Percentiles rank a stretch among this genome's conserved stretches.
Conservation (phyloP, 2,113 vertebrate species). For the Microcebus murinus region DNA sequence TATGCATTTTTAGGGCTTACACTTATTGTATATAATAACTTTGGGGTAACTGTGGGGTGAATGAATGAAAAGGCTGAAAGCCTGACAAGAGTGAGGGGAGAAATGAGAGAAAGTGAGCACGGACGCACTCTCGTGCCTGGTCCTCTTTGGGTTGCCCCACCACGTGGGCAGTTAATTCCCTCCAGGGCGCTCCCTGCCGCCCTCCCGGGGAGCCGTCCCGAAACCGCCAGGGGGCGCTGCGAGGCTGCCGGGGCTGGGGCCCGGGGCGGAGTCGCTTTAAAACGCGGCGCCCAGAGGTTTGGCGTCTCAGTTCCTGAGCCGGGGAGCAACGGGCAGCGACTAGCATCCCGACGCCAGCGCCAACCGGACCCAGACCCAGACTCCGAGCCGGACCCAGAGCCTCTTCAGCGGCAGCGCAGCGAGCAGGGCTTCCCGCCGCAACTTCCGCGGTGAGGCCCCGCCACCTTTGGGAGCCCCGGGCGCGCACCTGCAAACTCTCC, state of each 20-base stretch:
- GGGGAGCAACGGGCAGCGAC: neutral
- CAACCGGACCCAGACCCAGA: neutral
- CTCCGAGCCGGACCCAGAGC: neutral
- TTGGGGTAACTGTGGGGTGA: neutral
- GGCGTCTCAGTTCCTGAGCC: neutral
- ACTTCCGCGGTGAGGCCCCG: neutral
- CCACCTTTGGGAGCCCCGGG: neutral
- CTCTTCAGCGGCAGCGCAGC: neutral
- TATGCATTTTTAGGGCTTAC: neutral
- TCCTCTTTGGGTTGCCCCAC: accelerated
- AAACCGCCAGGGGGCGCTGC: constrained; percentile 77
- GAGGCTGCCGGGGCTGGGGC: neutral
- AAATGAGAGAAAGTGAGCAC: accelerated
- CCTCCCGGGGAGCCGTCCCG: neutral
- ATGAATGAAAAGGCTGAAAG: neutral
- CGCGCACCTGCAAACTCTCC: neutral
- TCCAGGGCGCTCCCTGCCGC: accelerated
- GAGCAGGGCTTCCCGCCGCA: accelerated
- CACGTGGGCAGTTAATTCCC: accelerated
- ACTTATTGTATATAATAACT: neutral
- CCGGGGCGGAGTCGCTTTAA: constrained; percentile 77
- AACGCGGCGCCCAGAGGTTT: constrained; percentile 29
- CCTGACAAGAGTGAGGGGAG: neutral
- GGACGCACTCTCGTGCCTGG: accelerated
- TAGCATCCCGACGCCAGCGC: neutral